phyloP scores from a whole-genome alignment of 1,140 invertebrate species.

The Pomacea maculata region DNA sequence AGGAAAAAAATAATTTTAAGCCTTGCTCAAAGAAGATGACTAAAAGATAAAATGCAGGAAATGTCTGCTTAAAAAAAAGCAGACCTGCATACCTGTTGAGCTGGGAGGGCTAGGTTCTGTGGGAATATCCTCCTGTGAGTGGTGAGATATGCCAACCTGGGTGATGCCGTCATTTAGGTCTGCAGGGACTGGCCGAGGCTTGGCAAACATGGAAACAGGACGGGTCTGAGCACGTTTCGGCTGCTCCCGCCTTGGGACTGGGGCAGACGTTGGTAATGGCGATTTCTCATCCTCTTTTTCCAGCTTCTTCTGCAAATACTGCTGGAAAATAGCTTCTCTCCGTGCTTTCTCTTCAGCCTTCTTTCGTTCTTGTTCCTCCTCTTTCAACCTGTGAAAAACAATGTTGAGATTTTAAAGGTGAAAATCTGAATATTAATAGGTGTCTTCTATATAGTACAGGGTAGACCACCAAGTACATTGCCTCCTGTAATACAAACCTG shows the following conservation, averaged over 20 bases:
- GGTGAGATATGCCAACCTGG: slow-evolving; percentile 31
- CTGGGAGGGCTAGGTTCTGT: slow-evolving; percentile 20
- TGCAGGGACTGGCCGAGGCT: slow-evolving; percentile 23
- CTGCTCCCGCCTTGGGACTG: slow-evolving; percentile 18
- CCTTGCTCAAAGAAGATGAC: too few species aligned
- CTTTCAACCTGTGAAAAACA: slow-evolving; percentile 73
- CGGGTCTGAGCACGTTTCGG: slow-evolving; percentile 30
- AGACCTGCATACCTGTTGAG: background rate
- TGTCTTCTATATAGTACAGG: too few species aligned
- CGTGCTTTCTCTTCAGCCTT: slow-evolving; percentile 90
- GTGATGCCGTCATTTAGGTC: background rate
- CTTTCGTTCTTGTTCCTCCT: slow-evolving; percentile 84
- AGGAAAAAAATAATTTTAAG: too few species aligned
- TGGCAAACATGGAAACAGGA: slow-evolving; percentile 52
- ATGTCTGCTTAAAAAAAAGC: too few species aligned
- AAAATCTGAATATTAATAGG: too few species aligned
- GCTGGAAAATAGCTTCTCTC: slow-evolving; percentile 88
- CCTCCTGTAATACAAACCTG: too few species aligned
- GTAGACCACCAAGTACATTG: too few species aligned
- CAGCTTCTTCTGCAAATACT: slow-evolving; percentile 95
- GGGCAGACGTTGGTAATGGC: slow-evolving; percentile 10
- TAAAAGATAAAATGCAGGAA: too few species aligned
- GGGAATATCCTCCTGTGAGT: slow-evolving; percentile 40
- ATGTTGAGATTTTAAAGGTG: background rate
- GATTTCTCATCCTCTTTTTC: slow-evolving; percentile 67